Base-by-base conservation (phyloP, 2,113 vertebrate species). In the Colistium nudipinnis region DNA sequence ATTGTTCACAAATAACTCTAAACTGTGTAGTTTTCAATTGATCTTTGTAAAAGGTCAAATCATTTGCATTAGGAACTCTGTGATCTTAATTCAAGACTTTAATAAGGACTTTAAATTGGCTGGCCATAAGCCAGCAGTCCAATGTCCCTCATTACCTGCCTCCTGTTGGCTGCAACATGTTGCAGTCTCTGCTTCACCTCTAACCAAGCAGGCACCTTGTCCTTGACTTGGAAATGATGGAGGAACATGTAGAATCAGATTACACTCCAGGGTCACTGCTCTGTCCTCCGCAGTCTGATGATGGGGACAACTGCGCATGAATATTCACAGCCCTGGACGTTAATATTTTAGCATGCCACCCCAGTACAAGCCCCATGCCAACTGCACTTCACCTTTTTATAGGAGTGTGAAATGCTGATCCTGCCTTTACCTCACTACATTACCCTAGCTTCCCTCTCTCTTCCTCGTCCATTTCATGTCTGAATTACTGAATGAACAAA, bases 191-290 rank as follows among this genome's bases (percentile, higher is more conserved):
- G 48, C 60, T 67, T 83, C 68, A 66, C 71, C 76, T 81, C 3
- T 53, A 48, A 47, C 74, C 54, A 48, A 78, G 39, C 54, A 82
- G 38, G 35, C 44, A 3, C 45, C 64, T 47, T 10, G 83, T 87
- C 88, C 88, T 90, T 90, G 86, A 80, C 88, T 89, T 90, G 87
- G 82, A 70, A 90, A 83, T 62, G 30, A 86, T 89, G 70, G 81
- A 47, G 70, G 82, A 84, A 89, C 75, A 55, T 44, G 54, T 56
- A 72, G 90, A 84, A 85, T 90, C 56, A 8, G 82, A 90, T 91
- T 89, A 90, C 82, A 79, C 84, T 86, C 81, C 25, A 24, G 79
- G 76, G 85, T 81, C 63, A 24, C 43, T 12, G 60, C 63, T 14
- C 61, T 70, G 85, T 89, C 87, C 87, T 89, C 76, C 74, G 74